phyloP scores from a whole-genome alignment of 2,113 vertebrate genomes.

The Macroglossus sobrinus region DNA sequence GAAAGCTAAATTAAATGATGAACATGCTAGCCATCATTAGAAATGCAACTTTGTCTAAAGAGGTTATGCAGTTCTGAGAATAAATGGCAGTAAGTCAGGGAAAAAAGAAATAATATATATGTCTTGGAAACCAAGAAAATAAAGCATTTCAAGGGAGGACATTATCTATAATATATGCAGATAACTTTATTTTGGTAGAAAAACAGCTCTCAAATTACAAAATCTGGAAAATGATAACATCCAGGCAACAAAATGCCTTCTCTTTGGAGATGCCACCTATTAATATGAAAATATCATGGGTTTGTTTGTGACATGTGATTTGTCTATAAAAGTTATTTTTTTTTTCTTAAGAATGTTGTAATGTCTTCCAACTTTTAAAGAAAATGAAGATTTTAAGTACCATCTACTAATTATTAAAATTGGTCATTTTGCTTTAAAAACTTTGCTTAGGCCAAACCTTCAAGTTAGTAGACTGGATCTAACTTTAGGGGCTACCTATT shows the following conservation, averaged over 20 bases:
- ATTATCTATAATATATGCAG: background rate
- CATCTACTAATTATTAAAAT: background rate
- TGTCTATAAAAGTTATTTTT: background rate
- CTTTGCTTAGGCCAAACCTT: background rate
- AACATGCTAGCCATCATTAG: background rate
- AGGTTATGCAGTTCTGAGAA: background rate
- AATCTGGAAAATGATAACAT: background rate
- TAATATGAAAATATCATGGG: background rate
- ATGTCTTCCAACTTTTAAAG: background rate
- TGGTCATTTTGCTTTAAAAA: background rate
- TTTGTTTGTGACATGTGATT: background rate
- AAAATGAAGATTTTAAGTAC: background rate
- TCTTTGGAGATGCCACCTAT: background rate
- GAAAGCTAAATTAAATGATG: background rate
- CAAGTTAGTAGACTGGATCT: background rate
- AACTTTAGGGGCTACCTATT: background rate
- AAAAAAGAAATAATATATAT: background rate
- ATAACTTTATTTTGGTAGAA: background rate
- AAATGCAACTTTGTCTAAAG: background rate
- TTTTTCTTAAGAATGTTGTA: background rate
- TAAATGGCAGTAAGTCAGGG: background rate
- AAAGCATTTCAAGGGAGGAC: background rate
- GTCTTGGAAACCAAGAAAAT: background rate
- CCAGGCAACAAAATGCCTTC: background rate
- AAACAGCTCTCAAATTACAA: background rate